A percentile compares a stretch with the other conserved stretches of the same genome.
phyloP scores from a whole-genome alignment of 2,888 invertebrate genomes.

The Platerodrilus igneus region DNA sequence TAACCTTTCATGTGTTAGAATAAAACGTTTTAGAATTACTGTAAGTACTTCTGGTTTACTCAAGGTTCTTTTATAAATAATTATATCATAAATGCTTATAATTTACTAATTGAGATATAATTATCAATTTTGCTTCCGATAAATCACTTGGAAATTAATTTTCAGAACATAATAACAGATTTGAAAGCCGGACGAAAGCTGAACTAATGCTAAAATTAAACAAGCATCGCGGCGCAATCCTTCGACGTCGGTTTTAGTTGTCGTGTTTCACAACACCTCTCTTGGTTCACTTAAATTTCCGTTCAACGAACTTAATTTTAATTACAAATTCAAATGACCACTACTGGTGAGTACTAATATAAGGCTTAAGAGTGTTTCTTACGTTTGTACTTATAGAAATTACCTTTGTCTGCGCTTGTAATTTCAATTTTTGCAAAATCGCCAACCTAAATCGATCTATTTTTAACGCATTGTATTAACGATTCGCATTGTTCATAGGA shows the following conservation, averaged over 20 bases:
- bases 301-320: constrained; percentile 10
- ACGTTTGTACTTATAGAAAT: constrained; percentile 6
- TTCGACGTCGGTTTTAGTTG: constrained; percentile 25
- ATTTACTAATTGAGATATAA: no score
- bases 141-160: no score
- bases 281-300: constrained; percentile 12
- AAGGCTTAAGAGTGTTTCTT: constrained; percentile 5
- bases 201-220: constrained; percentile 44
- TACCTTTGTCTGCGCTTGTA: constrained; percentile 5
- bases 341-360: constrained; percentile 25
- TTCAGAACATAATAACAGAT: no score
- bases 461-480: not conserved
- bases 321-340: constrained; percentile 18
- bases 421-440: not conserved
- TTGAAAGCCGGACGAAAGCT: constrained; percentile 44
- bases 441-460: not conserved
- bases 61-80: no score
- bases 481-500: constrained; percentile 16
- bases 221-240: constrained; percentile 34
- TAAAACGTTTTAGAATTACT: no score
- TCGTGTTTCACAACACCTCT: constrained; percentile 22
- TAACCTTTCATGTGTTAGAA: no score
- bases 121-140: no score
- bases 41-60: no score
- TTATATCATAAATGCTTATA: no score